These are phyloP conservation scores for Microctonus aethiopoides DNA, from an alignment of 2,888 invertebrate genomes.

Conservation along the genomic window DNA sequence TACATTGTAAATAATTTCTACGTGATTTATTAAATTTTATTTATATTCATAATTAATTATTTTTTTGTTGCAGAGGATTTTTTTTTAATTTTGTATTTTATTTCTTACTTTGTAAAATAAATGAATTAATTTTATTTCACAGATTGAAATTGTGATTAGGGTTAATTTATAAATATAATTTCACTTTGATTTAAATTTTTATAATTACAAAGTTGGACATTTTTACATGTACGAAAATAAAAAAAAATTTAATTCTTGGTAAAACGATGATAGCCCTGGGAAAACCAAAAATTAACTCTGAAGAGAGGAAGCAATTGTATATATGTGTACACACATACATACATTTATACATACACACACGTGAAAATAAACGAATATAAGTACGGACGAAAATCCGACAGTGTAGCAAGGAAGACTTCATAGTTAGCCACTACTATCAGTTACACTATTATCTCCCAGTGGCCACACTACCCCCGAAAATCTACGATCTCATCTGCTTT, in stretches of 20 bases:
- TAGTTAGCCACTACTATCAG: constrained; percentile 65
- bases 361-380: constrained; percentile 21
- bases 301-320: no score
- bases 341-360: neutral
- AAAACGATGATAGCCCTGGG: constrained; percentile 54
- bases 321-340: no score
- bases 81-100: no score
- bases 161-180: no score
- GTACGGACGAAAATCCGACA: constrained; percentile 17
- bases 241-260: constrained; percentile 11
- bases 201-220: no score
- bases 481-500: constrained; percentile 28
- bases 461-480: constrained; percentile 45
- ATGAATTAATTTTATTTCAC: neutral
- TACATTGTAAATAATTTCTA: neutral
- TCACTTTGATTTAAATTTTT: no score
- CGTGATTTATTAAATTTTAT: neutral
- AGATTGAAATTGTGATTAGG: neutral
- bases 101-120: no score
- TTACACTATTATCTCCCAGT: constrained; percentile 64
- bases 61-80: no score
- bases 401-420: constrained; percentile 45
- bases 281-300: constrained; percentile 64
- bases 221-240: no score
- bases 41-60: no score